phyloP scores from a whole-genome alignment of 2,113 vertebrate genomes.

The Brachypteracias leptosomus region DNA sequence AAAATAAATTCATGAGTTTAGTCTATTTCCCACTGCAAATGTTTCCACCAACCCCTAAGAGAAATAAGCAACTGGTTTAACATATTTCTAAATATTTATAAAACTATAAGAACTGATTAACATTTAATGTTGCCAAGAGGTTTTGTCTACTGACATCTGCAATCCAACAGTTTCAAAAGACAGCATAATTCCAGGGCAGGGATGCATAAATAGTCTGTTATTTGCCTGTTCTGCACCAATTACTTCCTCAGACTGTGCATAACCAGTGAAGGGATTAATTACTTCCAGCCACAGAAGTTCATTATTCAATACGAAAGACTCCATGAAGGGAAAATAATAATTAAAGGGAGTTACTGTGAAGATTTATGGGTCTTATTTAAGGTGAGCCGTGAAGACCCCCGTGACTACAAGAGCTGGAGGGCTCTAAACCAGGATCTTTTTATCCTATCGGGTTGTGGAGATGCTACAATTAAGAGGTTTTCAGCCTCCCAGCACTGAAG shows the following conservation, averaged over 20 bases:
- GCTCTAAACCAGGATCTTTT: neutral
- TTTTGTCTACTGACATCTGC: slow-evolving; percentile 55
- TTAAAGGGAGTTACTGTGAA: neutral
- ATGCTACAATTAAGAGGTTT: neutral
- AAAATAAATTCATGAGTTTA: neutral
- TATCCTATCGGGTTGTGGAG: rapidly evolving
- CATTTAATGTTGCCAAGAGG: slow-evolving; percentile 61
- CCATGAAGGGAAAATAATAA: neutral
- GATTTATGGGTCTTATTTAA: neutral
- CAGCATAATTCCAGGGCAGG: slow-evolving; percentile 3
- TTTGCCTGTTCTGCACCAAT: slow-evolving; percentile 33
- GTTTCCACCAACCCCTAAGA: neutral
- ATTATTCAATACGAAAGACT: neutral
- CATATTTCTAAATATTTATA: slow-evolving; percentile 54
- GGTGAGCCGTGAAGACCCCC: neutral
- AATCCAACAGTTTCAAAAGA: slow-evolving; percentile 14
- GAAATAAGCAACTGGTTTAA: slow-evolving; percentile 22
- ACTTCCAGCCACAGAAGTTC: neutral
- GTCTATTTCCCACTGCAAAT: slow-evolving; percentile 4
- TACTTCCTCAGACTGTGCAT: neutral
- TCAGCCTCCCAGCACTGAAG: neutral
- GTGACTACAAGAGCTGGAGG: neutral
- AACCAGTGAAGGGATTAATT: slow-evolving; percentile 15
- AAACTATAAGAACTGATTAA: slow-evolving; percentile 14
- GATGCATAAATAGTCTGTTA: neutral